These are phyloP conservation scores for Tursiops truncatus DNA, from an alignment of 2,113 vertebrate genomes.

Conservation along the genomic window DNA sequence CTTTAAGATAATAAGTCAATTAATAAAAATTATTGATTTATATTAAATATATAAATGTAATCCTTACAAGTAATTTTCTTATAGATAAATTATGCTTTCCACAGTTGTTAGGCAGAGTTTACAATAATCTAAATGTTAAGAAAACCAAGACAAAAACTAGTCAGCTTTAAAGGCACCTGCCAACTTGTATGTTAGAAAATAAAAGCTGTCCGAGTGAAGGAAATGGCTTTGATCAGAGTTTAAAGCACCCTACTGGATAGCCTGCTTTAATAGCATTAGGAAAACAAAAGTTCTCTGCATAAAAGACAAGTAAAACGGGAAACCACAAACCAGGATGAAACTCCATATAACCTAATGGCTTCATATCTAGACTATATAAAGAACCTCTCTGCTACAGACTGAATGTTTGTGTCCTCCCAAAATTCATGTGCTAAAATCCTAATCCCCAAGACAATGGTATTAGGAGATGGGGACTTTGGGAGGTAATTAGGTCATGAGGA, in stretches of 20 bases:
- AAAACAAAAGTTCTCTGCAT: not conserved
- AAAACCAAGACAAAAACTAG: not conserved
- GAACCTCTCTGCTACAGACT: not conserved
- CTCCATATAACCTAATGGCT: not conserved
- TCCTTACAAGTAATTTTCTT: not conserved
- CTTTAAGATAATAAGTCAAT: not conserved
- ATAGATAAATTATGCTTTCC: not conserved
- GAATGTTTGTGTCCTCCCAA: not conserved
- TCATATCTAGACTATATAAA: not conserved
- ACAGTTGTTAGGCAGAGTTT: not conserved
- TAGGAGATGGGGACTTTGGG: not conserved
- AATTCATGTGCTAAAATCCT: not conserved
- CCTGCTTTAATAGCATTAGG: not conserved
- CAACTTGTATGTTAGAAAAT: not conserved
- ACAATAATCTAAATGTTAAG: not conserved
- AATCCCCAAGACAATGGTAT: not conserved
- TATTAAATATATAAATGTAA: not conserved
- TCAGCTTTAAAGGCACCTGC: not conserved
- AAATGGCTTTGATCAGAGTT: not conserved
- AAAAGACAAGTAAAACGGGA: not conserved
- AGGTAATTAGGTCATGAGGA: not conserved
- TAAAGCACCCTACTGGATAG: not conserved
- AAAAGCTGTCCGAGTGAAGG: not conserved
- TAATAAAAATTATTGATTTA: not conserved
- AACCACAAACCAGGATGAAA: not conserved